phyloP scores from a whole-genome alignment of 30 jellyfish, hydroid and myxozoan genomes.

The Morbakka virulenta region DNA sequence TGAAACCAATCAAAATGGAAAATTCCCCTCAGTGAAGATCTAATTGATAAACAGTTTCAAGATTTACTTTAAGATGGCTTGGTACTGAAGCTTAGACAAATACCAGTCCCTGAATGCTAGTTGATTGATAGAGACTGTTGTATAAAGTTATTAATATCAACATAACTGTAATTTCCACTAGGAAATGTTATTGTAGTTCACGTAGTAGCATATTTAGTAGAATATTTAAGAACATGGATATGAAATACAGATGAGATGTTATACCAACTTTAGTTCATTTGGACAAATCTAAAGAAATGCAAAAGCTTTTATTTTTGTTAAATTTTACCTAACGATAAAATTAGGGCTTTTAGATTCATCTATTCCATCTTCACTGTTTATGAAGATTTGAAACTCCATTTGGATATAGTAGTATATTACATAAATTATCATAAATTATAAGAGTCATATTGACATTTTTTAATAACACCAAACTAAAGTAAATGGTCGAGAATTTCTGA shows the following conservation, averaged over 20 bases:
- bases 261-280: too few species aligned
- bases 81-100: too few species aligned
- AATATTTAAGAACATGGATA: neutral
- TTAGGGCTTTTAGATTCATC: neutral
- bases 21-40: neutral
- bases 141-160: too few species aligned
- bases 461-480: too few species aligned
- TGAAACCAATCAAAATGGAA: slow-evolving; percentile 9
- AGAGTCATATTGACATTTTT: too few species aligned
- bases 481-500: too few species aligned
- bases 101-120: neutral
- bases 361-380: slow-evolving; percentile 3
- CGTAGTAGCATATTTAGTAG: neutral
- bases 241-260: neutral
- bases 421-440: too few species aligned
- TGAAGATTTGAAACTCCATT: slow-evolving; percentile 1
- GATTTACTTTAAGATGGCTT: neutral
- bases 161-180: slow-evolving; percentile 13
- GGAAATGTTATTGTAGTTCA: slow-evolving; percentile 7
- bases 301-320: slow-evolving; percentile 3
- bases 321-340: neutral
- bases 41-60: slow-evolving; percentile 18
- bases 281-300: slow-evolving; percentile 1
- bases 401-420: too few species aligned
- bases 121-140: too few species aligned